Evolutionary conservation across 1,140 invertebrate genomes (phyloP).

Genomic region (Neocloeon triangulifer): DNA sequence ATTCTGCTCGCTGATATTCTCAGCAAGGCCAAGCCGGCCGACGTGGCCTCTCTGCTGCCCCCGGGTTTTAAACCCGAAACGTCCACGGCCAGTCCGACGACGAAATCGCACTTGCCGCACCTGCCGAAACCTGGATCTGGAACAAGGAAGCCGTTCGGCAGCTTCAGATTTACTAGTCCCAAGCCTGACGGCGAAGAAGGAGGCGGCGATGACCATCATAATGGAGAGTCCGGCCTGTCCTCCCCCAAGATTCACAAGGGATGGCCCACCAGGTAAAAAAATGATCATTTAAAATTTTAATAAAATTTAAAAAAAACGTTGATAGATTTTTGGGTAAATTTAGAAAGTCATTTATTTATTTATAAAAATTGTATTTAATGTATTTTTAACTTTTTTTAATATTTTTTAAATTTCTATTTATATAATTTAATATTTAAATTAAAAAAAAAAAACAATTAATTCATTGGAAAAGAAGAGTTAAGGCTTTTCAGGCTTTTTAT

Average conservation of each 20-base stretch:
- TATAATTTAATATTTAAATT: no score
- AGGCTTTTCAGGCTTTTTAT: no score
- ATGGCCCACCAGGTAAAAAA: conserved; percentile 46
- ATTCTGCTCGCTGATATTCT: conserved; percentile 14
- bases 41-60: conserved; percentile 33
- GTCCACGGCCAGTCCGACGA: conserved; percentile 9
- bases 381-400: no score
- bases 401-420: conserved; percentile 8
- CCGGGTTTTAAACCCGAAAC: no score
- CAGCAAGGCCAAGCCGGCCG: conserved; percentile 21
- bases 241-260: conserved; percentile 51
- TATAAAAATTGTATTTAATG: no score
- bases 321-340: no score
- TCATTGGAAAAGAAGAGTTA: no score
- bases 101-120: conserved; percentile 7
- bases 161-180: conserved; percentile 32
- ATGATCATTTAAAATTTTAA: no score
- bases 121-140: no score
- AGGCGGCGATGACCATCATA: conserved; percentile 10
- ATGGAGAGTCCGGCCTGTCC: conserved; percentile 19
- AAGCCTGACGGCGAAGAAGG: conserved; percentile 17
- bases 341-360: no score
- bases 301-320: no score
- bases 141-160: conserved; percentile 24
- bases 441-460: no score